Base-by-base conservation (phyloP, 1,140 invertebrate genomes). In the Drosophila quadrilineata region DNA sequence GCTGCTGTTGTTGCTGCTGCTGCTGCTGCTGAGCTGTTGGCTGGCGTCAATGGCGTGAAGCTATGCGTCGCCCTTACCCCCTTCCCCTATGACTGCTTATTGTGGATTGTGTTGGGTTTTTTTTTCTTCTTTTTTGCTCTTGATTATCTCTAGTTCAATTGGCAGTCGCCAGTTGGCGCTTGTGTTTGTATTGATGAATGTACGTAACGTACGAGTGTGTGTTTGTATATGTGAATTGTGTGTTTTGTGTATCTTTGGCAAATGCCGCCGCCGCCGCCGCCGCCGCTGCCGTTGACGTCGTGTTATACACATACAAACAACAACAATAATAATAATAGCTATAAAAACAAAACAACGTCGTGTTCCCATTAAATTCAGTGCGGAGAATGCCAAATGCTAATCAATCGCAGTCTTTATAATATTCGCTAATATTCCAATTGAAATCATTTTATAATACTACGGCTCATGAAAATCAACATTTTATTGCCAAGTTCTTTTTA, bases 131-230 rank as follows among this genome's bases (percentile, higher is more conserved):
- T 49, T 58, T 84, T 69, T 82, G 77, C 76, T 82, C 76, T 82
- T 84, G 76, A 82, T 82, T 82, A 82, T 82, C 76, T 74, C 72
- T 82, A 82, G 77, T 74, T 82, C 76, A 82, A 82, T 82, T 82
- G 77, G 68, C 77, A 75, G 76, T 49, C 75, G 59, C 54, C 57
- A 60, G 31, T 64, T 35, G 54, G 14, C 40, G 53, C 36, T 12
- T 56, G 24, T 36, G 40, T 45, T 3, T 57, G 52, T 56, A 19
- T 41, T n/a, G n/a, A n/a, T n/a, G n/a, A n/a, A n/a, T n/a, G n/a
- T n/a, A n/a, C n/a, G n/a, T n/a, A n/a, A n/a, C n/a, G n/a, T n/a
- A n/a, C n/a, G n/a, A n/a, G 56, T 58, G 33, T 53, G 52, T 77
- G 69, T 69, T 57, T 38, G 41, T 63, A 36, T 58, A 36, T 41